Base-by-base conservation (phyloP, 92 coral and sea anemone genomes). In the Isaurus tuberculatus region DNA sequence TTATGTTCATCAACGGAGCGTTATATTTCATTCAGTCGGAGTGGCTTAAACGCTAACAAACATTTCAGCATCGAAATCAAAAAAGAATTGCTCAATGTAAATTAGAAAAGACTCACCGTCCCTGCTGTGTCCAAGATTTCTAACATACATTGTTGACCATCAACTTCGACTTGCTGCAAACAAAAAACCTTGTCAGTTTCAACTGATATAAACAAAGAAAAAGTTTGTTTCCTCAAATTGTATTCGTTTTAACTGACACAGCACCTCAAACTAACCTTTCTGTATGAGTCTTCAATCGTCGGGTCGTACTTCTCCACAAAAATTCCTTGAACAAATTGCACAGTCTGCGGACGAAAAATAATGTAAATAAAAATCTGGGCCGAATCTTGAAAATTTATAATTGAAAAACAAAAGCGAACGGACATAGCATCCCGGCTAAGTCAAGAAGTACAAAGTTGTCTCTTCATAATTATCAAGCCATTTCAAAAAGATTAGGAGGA, bases 81-180 rank as follows among this genome's bases (percentile, higher is more conserved):
- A 68, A 65, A 43, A 34, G 9, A n/a, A 43, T 73, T 86, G 33
- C 75, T 53, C 68, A 77, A 57, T 26, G 27, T 60, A 0, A 23
- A 33, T 33, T 33, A 28, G 19, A 69, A 30, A 22, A 51, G 37
- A 53, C 91, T 77, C 44, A 97, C 99, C 97, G 99, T 97, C 83
- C 99, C 98, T 26, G 99, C 99, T 28, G 99, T 97, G 82, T 97
- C 99, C 91, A 97, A 90, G 71, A 97, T 97, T 79, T 97, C 99
- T 44, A 97, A 84, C 99, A 97, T 97, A 83, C 99, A 97, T 67
- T 97, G 99, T 69, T 97, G 99, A 17, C 92, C 97, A 77, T 97
- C 99, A 20, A 94, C 98, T 80, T 97, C 99, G 20, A 97, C 99
- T 97, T 97, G 99, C 99, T 97, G 81, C 58, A 61, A 85, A 42